Percentiles rank a stretch among this genome's conserved stretches.
Evolutionary conservation across 2,113 vertebrate species (phyloP).

Genomic region (Cryptotis parvus): DNA sequence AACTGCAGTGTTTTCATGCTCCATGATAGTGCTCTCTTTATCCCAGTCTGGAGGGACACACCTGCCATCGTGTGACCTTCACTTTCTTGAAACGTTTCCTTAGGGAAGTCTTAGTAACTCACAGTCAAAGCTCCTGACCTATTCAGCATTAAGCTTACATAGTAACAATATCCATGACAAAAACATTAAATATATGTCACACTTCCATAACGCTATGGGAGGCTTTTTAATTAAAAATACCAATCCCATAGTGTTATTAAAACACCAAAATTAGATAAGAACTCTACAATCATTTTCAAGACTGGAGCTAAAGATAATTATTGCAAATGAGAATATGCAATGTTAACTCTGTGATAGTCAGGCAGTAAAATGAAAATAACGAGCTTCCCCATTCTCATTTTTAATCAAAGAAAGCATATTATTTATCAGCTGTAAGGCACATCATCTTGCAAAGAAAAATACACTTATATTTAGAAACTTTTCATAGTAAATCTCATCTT

Average conservation of each 20-base stretch:
- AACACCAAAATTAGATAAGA: slow-evolving; percentile 34
- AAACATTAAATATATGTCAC: background rate
- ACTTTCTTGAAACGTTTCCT: background rate
- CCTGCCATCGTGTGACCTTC: background rate
- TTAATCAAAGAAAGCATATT: slow-evolving; percentile 30
- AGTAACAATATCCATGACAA: background rate
- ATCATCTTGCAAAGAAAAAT: background rate
- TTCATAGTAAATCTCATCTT: background rate
- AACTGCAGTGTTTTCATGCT: background rate
- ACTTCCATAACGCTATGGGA: background rate
- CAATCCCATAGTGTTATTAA: slow-evolving; percentile 36
- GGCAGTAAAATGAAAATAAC: slow-evolving; percentile 46
- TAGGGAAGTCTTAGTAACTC: background rate
- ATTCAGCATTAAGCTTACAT: background rate
- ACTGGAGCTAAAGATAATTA: slow-evolving; percentile 22
- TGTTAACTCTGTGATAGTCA: slow-evolving; percentile 31
- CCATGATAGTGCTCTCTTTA: fast-evolving
- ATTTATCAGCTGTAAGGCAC: background rate
- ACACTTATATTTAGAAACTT: background rate
- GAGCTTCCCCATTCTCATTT: background rate
- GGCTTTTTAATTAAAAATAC: slow-evolving; percentile 33
- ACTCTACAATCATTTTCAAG: slow-evolving; percentile 27
- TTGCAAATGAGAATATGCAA: slow-evolving; percentile 52
- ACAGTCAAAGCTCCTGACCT: background rate
- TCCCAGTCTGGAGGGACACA: no score